A percentile compares a stretch with the other conserved stretches of the same genome.
phyloP scores from a whole-genome alignment of 2,113 vertebrate genomes.

The Vireo altiloquus region DNA sequence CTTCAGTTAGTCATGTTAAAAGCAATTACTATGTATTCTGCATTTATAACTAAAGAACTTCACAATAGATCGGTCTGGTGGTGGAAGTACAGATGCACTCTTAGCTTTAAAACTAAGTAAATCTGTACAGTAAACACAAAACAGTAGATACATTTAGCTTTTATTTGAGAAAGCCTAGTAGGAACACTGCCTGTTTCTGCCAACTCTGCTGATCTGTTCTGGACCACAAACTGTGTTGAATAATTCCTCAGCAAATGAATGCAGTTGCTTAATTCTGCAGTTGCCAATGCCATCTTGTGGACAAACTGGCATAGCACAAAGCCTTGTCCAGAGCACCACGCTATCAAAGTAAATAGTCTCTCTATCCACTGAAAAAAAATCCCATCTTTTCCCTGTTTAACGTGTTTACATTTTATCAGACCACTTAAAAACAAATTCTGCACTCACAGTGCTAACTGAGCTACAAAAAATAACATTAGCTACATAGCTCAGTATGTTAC shows the following conservation, averaged over 20 bases:
- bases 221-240: not conserved
- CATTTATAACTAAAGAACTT: not conserved
- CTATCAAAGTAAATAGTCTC: not conserved
- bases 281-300: conserved; percentile 62
- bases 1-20: not conserved
- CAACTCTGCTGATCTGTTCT: not conserved
- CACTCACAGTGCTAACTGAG: not conserved
- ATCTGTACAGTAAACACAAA: not conserved
- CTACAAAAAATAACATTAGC: not conserved
- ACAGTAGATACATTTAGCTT: not conserved
- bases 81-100: not conserved
- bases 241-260: not conserved
- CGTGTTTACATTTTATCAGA: not conserved
- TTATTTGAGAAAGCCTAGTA: not conserved
- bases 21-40: not conserved
- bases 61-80: not conserved
- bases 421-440: not conserved
- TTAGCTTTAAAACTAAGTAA: not conserved
- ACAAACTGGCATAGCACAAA: not conserved
- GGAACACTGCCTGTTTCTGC: not conserved
- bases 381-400: not conserved
- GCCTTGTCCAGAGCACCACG: not conserved
- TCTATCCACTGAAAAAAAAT: not conserved
- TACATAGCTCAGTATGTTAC: not conserved
- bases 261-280: not conserved